A percentile compares a stretch with the other conserved stretches of the same genome.
phyloP scores from a whole-genome alignment of 2,888 invertebrate species.

The Nomada ferruginata region DNA sequence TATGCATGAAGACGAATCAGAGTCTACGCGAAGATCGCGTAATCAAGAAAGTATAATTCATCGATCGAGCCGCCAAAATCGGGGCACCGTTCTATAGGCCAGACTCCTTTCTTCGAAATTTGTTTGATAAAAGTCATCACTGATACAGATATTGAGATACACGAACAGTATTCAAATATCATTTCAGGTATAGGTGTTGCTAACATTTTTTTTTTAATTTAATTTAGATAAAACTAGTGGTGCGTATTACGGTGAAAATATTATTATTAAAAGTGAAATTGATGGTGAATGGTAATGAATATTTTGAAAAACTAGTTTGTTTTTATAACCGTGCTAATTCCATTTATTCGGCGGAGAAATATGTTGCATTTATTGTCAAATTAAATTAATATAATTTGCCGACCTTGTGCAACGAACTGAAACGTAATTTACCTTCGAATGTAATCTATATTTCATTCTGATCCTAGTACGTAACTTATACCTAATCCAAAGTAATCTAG shows the following conservation, averaged over 20 bases:
- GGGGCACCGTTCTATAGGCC: slow-evolving; percentile 24
- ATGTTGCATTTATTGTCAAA: too few relatives aligned
- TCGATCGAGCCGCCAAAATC: slow-evolving; percentile 54
- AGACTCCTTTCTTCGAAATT: slow-evolving; percentile 36
- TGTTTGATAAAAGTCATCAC: neutral
- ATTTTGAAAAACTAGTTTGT: too few relatives aligned
- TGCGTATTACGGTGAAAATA: neutral
- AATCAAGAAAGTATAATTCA: slow-evolving; percentile 71
- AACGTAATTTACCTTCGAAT: neutral
- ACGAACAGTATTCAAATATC: neutral
- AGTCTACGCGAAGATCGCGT: slow-evolving; percentile 60
- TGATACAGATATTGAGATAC: neutral
- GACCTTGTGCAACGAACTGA: neutral
- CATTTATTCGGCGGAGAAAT: neutral
- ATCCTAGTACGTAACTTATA: slow-evolving; percentile 3
- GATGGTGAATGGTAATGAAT: neutral
- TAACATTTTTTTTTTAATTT: neutral
- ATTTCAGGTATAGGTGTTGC: neutral
- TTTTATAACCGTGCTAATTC: too few relatives aligned
- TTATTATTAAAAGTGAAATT: too few relatives aligned
- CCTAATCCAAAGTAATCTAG: slow-evolving; percentile 18
- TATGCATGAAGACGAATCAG: slow-evolving; percentile 55
- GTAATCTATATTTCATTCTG: slow-evolving; percentile 23
- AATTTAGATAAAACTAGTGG: neutral
- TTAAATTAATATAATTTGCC: neutral